Conservation (phyloP, 2,888 invertebrate genomes). For the Paralinhomoeus sp. region DNA sequence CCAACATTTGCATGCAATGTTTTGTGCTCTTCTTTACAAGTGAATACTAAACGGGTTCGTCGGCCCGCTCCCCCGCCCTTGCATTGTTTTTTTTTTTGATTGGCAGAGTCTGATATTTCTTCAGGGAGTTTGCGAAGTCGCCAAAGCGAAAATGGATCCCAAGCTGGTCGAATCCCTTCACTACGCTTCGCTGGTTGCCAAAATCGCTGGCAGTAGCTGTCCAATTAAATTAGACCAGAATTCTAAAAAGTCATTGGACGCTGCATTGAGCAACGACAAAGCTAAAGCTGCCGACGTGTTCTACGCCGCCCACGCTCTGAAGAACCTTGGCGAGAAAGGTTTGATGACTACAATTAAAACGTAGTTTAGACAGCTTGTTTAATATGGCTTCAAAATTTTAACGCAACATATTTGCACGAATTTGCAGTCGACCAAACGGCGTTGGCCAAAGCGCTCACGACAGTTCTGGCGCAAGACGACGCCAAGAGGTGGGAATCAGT, state of each 20-base stretch:
- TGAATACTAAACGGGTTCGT: too few species aligned
- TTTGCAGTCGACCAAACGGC: constrained; percentile 39
- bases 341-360: constrained; percentile 4
- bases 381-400: neutral
- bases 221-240: too few species aligned
- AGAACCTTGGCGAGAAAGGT: constrained; percentile 41
- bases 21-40: too few species aligned
- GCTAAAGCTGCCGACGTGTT: too few species aligned
- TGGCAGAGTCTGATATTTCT: too few species aligned
- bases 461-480: constrained; percentile 51
- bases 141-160: constrained; percentile 27
- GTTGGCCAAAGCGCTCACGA: constrained; percentile 46
- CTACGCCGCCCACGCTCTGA: constrained; percentile 46
- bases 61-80: too few species aligned
- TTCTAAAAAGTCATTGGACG: too few species aligned
- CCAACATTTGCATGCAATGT: too few species aligned
- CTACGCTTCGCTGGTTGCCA: constrained; percentile 42
- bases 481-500: too few species aligned
- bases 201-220: too few species aligned
- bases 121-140: constrained; percentile 28
- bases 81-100: too few species aligned
- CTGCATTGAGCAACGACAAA: too few species aligned
- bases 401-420: neutral
- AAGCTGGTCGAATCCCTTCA: constrained; percentile 34
- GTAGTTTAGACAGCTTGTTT: neutral